Evolutionary conservation across 1,140 invertebrate genomes (phyloP).

Genomic region (Metopolophium dirhodum): DNA sequence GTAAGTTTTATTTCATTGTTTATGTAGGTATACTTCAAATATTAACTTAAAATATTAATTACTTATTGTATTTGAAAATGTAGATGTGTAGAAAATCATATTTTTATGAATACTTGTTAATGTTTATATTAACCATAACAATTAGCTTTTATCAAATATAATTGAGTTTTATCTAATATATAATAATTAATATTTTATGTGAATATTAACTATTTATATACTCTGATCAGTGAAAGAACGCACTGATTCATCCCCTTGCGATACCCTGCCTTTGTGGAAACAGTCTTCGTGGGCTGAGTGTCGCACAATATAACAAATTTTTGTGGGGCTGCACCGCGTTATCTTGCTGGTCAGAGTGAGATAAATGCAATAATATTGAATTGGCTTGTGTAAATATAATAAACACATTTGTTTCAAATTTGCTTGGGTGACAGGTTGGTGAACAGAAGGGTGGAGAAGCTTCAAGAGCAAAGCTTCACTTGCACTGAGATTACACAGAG

Average conservation of each 20-base stretch:
- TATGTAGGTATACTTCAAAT: neutral
- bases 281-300: neutral
- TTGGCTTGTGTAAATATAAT: slow-evolving; percentile 20
- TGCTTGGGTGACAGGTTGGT: slow-evolving; percentile 66
- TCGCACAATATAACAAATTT: neutral
- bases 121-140: neutral
- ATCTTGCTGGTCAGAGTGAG: neutral
- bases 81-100: neutral
- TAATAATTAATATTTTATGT: neutral
- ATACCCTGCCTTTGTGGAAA: neutral
- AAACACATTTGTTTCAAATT: slow-evolving; percentile 31
- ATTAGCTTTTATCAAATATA: neutral
- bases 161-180: neutral
- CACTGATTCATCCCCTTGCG: neutral
- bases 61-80: neutral
- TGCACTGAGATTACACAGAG: slow-evolving; percentile 74
- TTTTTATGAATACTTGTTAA: neutral
- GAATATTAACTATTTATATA: neutral
- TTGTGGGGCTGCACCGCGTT: neutral
- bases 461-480: slow-evolving; percentile 73
- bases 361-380: neutral
- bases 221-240: neutral
- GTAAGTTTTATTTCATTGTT: neutral
- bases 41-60: neutral
- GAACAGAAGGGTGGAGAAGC: slow-evolving; percentile 73